These are phyloP conservation scores for Rhimphoctona megacephalus DNA, from an alignment of 2,888 invertebrate species.

Conservation along the genomic window DNA sequence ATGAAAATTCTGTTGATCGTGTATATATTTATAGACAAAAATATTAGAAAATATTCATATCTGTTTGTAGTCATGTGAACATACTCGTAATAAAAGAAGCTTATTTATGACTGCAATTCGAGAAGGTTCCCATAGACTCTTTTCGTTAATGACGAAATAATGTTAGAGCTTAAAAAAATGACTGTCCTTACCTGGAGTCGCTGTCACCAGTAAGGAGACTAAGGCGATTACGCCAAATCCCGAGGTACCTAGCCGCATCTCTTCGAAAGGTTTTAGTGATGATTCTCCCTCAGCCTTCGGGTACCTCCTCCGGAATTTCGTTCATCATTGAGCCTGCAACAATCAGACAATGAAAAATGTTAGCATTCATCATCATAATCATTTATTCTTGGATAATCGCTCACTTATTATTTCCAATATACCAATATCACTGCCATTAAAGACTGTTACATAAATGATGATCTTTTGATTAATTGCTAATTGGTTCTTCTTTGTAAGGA, in stretches of 20 bases:
- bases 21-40: no score
- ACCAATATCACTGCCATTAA: no score
- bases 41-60: neutral
- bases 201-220: slow-evolving; percentile 78
- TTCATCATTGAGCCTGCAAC: slow-evolving; percentile 75
- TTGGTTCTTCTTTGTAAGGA: no score
- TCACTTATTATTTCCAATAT: no score
- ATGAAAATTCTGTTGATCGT: neutral
- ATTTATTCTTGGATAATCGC: neutral
- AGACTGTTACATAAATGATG: no score
- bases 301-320: slow-evolving; percentile 79
- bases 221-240: slow-evolving; percentile 82
- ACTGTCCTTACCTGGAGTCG: slow-evolving; percentile 75
- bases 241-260: slow-evolving; percentile 80
- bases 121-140: neutral
- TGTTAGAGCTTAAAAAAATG: neutral
- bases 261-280: slow-evolving; percentile 71
- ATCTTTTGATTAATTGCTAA: no score
- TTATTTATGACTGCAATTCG: neutral
- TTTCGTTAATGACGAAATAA: slow-evolving; percentile 16
- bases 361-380: neutral
- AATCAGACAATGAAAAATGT: neutral
- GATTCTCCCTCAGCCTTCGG: slow-evolving; percentile 80
- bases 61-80: neutral
- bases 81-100: neutral